Evolutionary conservation across 2,797 vertebrate species (phyloP), one percentile per base, ranked within the genome.

Genomic region (Columba guinea): DNA sequence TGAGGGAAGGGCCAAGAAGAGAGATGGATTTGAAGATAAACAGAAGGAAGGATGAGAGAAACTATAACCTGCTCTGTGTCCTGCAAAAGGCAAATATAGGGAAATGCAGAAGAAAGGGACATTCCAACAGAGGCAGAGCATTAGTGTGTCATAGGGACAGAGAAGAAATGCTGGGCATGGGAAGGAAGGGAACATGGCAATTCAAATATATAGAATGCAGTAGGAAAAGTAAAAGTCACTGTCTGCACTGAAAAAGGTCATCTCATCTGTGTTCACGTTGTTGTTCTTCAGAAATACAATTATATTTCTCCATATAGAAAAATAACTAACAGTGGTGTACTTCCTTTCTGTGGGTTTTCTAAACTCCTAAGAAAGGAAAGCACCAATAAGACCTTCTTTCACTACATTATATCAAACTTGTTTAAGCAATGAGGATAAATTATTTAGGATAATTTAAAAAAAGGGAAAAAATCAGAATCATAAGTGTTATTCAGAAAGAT

Each of bases 121-220:
- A 4, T 39, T 15, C 0, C 1, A 32, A 18, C 5, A 15, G 13
- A 34, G 37, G 22, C 28, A 11, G 16, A 17, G 13, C 19, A 17
- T 46, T 49, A 21, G 16, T 27, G 8, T 46, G 28, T 73, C 7
- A 5, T 12, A 53, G 30, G 13, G 23, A 12, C 24, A 70, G 68
- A 53, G 59, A 32, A 26, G 21, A 34, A 85, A 27, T 1, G 1
- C 9, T 55, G 39, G 18, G 7, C 37, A 21, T 46, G 18, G 30
- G 10, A 8, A 74, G 26, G 26, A 48, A 67, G 22, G 46, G 23
- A 58, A 9, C 3, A 2, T 22, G 17, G 18, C 7, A 58, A 23
- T 79, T 80, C 22, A 51, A 83, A 10, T 80, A 16, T 5, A 5
- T 55, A 30, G 7, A 73, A 69, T 12, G 48, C 37, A 55, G n/a